A percentile compares a stretch with the other conserved stretches of the same genome.
phyloP scores from a whole-genome alignment of 2,113 vertebrate genomes.

The Urocolius indicus region DNA sequence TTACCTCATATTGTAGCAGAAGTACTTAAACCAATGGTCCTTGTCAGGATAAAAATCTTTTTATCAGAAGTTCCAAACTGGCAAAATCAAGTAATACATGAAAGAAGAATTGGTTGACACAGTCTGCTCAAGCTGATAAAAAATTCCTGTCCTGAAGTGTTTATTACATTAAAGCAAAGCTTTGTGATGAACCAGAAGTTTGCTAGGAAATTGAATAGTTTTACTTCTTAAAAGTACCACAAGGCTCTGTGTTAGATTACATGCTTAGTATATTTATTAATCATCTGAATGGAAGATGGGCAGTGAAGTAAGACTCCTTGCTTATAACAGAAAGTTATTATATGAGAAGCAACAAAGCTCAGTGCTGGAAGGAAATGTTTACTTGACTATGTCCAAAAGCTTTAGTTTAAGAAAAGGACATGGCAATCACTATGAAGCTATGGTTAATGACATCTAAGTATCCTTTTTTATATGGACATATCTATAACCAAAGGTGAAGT shows the following conservation, averaged over 20 bases:
- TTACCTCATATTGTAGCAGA: neutral
- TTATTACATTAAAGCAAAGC: neutral
- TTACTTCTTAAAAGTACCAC: neutral
- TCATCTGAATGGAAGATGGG: neutral
- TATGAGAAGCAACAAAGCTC: neutral
- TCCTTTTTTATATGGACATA: neutral
- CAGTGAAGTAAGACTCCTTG: neutral
- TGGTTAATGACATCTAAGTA: neutral
- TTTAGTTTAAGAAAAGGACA: neutral
- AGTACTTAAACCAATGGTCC: neutral
- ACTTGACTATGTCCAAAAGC: neutral
- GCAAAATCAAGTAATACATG: neutral
- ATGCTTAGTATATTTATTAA: neutral
- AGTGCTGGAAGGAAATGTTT: neutral
- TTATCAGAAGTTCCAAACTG: neutral
- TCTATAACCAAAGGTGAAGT: neutral
- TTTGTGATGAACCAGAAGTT: neutral
- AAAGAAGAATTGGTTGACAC: neutral
- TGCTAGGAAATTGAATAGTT: neutral
- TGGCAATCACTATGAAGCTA: neutral
- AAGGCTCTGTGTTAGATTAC: neutral
- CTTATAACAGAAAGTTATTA: neutral
- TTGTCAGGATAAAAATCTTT: neutral
- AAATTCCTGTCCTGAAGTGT: neutral
- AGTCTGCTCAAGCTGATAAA: neutral